Conservation (phyloP, 1,140 invertebrate genomes). For the Teleogryllus occipitalis region DNA sequence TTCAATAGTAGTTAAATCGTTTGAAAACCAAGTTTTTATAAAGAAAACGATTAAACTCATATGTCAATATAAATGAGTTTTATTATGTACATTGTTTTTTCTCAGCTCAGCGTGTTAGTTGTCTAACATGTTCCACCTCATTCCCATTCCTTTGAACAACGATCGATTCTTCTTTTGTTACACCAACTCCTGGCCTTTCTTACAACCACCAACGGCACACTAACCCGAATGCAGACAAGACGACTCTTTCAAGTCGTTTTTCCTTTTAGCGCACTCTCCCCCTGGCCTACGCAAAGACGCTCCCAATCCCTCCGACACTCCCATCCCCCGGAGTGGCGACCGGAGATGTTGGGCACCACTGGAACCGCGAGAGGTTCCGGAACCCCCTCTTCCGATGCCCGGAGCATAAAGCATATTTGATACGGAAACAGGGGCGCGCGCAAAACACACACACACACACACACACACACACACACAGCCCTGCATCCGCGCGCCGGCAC, state of each 20-base stretch:
- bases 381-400: constrained; percentile 15
- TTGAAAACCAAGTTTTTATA: too few relatives aligned
- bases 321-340: background rate
- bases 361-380: background rate
- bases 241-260: background rate
- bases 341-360: background rate
- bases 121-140: too few relatives aligned
- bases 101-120: too few relatives aligned
- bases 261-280: background rate
- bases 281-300: background rate
- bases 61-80: too few relatives aligned
- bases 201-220: background rate
- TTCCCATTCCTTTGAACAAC: too few relatives aligned
- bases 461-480: background rate
- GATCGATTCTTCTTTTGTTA: too few relatives aligned
- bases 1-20: too few relatives aligned
- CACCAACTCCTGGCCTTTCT: too few relatives aligned
- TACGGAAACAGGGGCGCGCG: constrained; percentile 6
- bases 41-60: too few relatives aligned
- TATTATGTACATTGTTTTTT: too few relatives aligned
- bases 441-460: background rate
- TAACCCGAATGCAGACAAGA: background rate
- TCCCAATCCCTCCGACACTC: background rate
- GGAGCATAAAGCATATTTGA: constrained; percentile 20
- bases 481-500: background rate